phyloP scores from a whole-genome alignment of 2,888 invertebrate species.

The Rhamphomyia laevipes region DNA sequence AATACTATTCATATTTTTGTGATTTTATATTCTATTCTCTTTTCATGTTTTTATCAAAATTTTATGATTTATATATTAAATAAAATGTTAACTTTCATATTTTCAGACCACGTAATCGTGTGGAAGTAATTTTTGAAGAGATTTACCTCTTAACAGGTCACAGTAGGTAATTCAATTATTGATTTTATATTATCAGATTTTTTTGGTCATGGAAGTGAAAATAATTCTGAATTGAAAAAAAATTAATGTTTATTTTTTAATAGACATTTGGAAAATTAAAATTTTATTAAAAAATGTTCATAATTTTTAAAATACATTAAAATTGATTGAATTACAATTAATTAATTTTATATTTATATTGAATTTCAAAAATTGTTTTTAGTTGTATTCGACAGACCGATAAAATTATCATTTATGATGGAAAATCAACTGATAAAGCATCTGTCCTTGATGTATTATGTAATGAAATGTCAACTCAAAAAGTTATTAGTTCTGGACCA shows the following conservation, averaged over 20 bases:
- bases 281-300: too few relatives aligned
- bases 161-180: conserved; percentile 12
- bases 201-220: neutral
- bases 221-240: neutral
- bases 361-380: conserved; percentile 22
- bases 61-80: neutral
- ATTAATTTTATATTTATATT: neutral
- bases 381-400: conserved; percentile 74
- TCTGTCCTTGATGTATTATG: conserved; percentile 74
- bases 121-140: conserved; percentile 73
- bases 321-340: too few relatives aligned
- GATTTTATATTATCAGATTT: neutral
- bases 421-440: conserved; percentile 52
- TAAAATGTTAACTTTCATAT: neutral
- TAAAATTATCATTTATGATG: conserved; percentile 76
- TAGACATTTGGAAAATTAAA: neutral
- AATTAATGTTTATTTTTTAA: neutral
- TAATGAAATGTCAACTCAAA: conserved; percentile 64
- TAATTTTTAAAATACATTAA: too few relatives aligned
- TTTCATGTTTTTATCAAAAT: neutral
- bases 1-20: too few relatives aligned
- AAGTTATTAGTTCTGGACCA: conserved; percentile 72
- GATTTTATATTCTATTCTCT: neutral
- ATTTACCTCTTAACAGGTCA: conserved; percentile 15
- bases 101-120: conserved; percentile 34